Evolutionary conservation across 2,113 vertebrate genomes (phyloP).

Genomic region (Archocentrus centrarchus): DNA sequence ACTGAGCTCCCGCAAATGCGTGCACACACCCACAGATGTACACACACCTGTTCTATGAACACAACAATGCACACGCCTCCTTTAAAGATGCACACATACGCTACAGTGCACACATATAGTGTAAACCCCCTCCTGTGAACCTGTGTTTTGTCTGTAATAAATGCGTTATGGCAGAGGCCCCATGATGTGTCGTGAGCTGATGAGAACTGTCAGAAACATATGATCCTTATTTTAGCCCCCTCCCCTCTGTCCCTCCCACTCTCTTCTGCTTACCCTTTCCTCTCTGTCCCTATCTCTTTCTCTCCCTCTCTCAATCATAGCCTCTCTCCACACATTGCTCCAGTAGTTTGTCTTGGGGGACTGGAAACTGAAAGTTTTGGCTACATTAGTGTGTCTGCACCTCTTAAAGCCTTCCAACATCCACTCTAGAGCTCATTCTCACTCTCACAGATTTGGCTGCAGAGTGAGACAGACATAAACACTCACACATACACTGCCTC

Average conservation of each 20-base stretch:
- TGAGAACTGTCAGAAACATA: slow-evolving; percentile 79
- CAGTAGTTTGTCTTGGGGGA: slow-evolving; percentile 51
- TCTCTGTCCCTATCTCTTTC: slow-evolving; percentile 10
- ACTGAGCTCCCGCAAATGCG: slow-evolving; percentile 23
- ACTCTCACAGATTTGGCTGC: slow-evolving; percentile 57
- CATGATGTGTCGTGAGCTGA: slow-evolving; percentile 66
- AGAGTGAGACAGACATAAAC: slow-evolving; percentile 34
- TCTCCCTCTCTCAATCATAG: slow-evolving; percentile 4
- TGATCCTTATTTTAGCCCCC: slow-evolving; percentile 70
- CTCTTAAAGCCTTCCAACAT: slow-evolving; percentile 68
- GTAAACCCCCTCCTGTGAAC: slow-evolving; percentile 44
- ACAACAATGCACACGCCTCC: slow-evolving; percentile 1
- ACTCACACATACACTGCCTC: slow-evolving; percentile 6
- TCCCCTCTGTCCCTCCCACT: neutral
- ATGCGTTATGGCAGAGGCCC: slow-evolving; percentile 62
- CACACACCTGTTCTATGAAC: slow-evolving; percentile 57
- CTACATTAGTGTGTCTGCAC: slow-evolving; percentile 72
- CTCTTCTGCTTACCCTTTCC: neutral
- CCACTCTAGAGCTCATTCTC: slow-evolving; percentile 66
- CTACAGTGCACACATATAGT: slow-evolving; percentile 21
- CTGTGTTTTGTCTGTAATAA: slow-evolving; percentile 68
- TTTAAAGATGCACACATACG: slow-evolving; percentile 11
- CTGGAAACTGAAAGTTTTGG: slow-evolving; percentile 64
- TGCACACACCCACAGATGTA: slow-evolving; percentile 30
- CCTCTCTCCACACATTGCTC: slow-evolving; percentile 38